Percentiles rank a stretch among this genome's conserved stretches.
Conservation (phyloP, 2,888 invertebrate species). For the Drosophila macrospina region DNA sequence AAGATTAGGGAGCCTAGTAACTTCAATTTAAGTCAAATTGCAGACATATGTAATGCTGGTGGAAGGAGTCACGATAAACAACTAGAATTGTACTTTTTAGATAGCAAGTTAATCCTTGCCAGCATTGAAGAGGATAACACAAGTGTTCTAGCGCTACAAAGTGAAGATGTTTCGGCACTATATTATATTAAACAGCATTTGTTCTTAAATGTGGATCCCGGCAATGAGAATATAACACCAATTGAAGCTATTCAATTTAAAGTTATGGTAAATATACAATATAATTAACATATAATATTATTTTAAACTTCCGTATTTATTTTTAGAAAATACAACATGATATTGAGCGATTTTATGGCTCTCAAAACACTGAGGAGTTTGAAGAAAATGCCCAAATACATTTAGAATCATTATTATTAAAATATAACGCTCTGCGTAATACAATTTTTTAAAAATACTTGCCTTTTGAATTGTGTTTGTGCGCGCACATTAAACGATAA, state of each 20-base stretch:
- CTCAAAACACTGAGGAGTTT: constrained; percentile 23
- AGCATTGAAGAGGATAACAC: constrained; percentile 7
- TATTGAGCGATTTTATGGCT: constrained; percentile 68
- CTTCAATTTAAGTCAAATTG: constrained; percentile 26
- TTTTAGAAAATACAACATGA: constrained; percentile 76
- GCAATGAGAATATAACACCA: not conserved
- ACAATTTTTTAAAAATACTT: constrained; percentile 35
- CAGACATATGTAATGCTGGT: constrained; percentile 39
- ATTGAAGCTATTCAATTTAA: constrained; percentile 18
- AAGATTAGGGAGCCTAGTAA: constrained; percentile 24
- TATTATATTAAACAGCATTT: constrained; percentile 71
- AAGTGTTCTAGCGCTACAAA: constrained; percentile 24
- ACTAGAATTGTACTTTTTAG: constrained; percentile 51
- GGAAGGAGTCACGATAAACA: constrained; percentile 2
- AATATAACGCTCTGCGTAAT: constrained; percentile 74
- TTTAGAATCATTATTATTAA: constrained; percentile 63
- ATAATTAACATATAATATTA: not conserved
- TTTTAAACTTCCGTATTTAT: constrained; percentile 7
- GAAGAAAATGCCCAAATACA: constrained; percentile 50
- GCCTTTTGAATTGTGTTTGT: constrained; percentile 17
- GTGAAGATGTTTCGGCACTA: constrained; percentile 57
- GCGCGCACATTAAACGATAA: constrained; percentile 3
- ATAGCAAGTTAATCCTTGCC: constrained; percentile 30
- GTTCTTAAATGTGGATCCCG: constrained; percentile 28
- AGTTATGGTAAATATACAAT: constrained; percentile 56